phyloP scores from a whole-genome alignment of 1,140 invertebrate genomes.

The Druon quercuslanigerum region DNA sequence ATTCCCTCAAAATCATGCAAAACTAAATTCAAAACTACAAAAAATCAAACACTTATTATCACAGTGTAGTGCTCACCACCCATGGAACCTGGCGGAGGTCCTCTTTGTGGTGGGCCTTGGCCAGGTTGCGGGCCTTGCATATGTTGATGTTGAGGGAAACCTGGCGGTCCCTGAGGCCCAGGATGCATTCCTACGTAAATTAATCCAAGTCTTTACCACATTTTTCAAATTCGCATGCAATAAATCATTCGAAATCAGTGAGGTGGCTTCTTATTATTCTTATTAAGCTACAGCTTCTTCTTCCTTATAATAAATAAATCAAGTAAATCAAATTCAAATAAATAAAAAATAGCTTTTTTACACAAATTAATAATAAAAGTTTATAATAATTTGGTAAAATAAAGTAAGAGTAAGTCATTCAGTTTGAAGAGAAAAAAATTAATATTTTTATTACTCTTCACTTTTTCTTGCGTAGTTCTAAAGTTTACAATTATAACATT shows the following conservation, averaged over 20 bases:
- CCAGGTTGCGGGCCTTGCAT: slow-evolving; percentile 80
- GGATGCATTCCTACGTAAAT: slow-evolving; percentile 72
- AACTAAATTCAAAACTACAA: not conserved
- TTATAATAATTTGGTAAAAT: too few species aligned
- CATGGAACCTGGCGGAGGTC: slow-evolving; percentile 80
- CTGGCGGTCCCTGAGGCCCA: slow-evolving; percentile 73
- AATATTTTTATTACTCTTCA: too few species aligned
- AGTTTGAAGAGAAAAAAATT: too few species aligned
- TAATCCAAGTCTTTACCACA: not conserved
- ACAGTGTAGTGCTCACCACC: slow-evolving; percentile 66
- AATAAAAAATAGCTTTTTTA: too few species aligned
- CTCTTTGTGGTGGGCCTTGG: slow-evolving; percentile 72
- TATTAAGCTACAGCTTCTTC: too few species aligned
- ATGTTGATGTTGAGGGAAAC: slow-evolving; percentile 80
- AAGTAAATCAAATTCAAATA: too few species aligned
- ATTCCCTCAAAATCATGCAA: not conserved
- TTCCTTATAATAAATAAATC: too few species aligned
- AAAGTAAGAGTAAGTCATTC: too few species aligned
- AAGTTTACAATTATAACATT: too few species aligned
- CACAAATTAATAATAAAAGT: too few species aligned
- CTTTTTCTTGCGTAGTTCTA: too few species aligned
- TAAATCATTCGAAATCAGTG: not conserved
- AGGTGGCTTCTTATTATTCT: too few species aligned
- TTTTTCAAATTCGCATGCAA: not conserved
- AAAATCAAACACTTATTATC: not conserved